Base-by-base conservation (phyloP, 1,140 invertebrate genomes). In the Pogonomyrmex barbatus region DNA sequence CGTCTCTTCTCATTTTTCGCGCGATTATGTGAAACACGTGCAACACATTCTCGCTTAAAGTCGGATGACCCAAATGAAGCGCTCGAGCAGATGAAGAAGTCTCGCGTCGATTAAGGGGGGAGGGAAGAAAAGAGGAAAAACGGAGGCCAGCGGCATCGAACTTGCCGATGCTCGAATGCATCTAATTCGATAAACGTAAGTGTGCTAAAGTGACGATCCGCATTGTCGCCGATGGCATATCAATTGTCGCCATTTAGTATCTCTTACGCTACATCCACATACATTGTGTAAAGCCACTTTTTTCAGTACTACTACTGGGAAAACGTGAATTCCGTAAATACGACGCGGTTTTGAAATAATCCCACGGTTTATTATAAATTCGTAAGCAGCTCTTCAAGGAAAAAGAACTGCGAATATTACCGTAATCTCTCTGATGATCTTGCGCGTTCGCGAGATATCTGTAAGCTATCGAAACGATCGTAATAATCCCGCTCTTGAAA, bases 171-270 rank as follows among this genome's bases (percentile, higher is more conserved):
- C 9, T 52, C 50, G 39, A 17, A 52, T 75, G n/a, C 9, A 58
- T n/a, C 73, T 78, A 78, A 78, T 50, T 78, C 76, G 42, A 78
- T 78, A 78, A 78, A 65, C 76, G 30, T 50, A 36, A 1, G 17
- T 36, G n/a, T 17, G 76, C 58, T 78, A 78, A 78, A 78, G 30
- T 78, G 45, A 39, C 24, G 54, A 33, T 56, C 42, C 47, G 36
- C 36, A 75, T 58, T 56, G 71, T 75, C 36, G 36, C 9, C 36
- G 71, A 75, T 75, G 17, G 2, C 70, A 54, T 39, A 56, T 54
- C 58, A 65, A 63, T 78, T 65, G 76, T 65, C 42, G 30, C 30
- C 30, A 78, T 58, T 56, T 39, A 65, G 42, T 63, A 14, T 12
- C 58, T 54, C 17, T 63, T 30, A 12, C 42, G 17, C 2, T 77